phyloP scores from a whole-genome alignment of 2,888 invertebrate species.

The Plebejus melissa region DNA sequence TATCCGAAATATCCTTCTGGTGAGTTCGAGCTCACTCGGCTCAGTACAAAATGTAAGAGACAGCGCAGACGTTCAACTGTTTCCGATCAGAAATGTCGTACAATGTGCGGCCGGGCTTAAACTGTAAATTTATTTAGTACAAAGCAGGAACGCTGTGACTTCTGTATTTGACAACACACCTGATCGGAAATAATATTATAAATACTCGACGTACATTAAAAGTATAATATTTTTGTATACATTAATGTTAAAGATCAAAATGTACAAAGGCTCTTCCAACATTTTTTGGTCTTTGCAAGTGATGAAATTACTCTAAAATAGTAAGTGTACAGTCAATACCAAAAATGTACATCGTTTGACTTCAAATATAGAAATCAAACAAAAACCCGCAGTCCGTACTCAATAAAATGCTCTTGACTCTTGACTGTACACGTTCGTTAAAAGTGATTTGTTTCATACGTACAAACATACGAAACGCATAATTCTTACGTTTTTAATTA shows the following conservation, averaged over 20 bases:
- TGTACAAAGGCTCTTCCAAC: conserved; percentile 32
- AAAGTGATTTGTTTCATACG: neutral
- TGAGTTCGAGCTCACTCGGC: no score
- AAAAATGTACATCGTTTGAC: neutral
- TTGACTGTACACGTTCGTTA: neutral
- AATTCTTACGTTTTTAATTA: conserved; percentile 8
- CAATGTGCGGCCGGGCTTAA: no score
- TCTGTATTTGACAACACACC: conserved; percentile 10
- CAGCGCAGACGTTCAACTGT: no score
- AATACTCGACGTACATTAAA: conserved; percentile 19
- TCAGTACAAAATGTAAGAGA: no score
- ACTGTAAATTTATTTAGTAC: conserved; percentile 7
- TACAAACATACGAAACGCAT: conserved; percentile 5
- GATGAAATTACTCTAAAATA: conserved; percentile 12
- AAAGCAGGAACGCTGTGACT: neutral
- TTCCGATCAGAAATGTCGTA: no score
- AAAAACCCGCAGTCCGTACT: neutral
- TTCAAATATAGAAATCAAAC: neutral
- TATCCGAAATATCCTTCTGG: no score
- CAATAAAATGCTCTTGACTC: neutral
- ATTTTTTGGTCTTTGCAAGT: conserved; percentile 13
- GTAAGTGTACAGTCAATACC: neutral
- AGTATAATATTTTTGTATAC: conserved; percentile 26
- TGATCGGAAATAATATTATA: conserved; percentile 8
- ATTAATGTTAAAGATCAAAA: conserved; percentile 6